These are phyloP conservation scores for Natator depressus DNA, from an alignment of 2,113 vertebrate species.

Conservation along the genomic window DNA sequence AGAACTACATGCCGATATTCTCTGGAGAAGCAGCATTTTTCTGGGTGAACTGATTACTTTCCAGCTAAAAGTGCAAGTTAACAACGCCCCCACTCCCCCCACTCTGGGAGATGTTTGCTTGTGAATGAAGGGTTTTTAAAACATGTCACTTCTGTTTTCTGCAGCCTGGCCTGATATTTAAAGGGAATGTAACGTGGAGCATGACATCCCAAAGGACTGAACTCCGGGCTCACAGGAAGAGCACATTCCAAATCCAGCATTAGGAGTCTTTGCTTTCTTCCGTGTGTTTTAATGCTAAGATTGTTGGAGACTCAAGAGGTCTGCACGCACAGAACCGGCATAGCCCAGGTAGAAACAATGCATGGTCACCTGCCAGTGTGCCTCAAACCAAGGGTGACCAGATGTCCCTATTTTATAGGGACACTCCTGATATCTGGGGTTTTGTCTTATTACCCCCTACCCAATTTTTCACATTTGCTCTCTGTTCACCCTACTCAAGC, in stretches of 20 bases:
- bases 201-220: background rate
- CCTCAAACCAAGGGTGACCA: background rate
- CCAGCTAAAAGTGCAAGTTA: background rate
- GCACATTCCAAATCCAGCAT: background rate
- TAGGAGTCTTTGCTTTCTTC: background rate
- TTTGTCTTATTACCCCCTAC: too few species aligned
- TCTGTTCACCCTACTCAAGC: background rate
- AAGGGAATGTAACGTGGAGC: background rate
- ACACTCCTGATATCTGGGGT: too few species aligned
- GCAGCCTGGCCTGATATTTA: background rate
- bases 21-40: constrained; percentile 6
- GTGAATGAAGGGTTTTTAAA: background rate
- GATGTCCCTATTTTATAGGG: too few species aligned
- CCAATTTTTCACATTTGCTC: too few species aligned
- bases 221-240: background rate
- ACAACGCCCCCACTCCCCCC: background rate
- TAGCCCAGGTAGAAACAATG: background rate
- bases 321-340: background rate
- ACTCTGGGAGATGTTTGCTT: background rate
- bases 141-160: background rate
- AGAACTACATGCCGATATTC: background rate
- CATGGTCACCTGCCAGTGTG: background rate
- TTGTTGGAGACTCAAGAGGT: background rate
- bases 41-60: background rate
- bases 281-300: background rate